Percentiles rank a stretch among this genome's conserved stretches.
Evolutionary conservation across 2,888 invertebrate genomes (phyloP).

Genomic region (Therioaphis trifolii): DNA sequence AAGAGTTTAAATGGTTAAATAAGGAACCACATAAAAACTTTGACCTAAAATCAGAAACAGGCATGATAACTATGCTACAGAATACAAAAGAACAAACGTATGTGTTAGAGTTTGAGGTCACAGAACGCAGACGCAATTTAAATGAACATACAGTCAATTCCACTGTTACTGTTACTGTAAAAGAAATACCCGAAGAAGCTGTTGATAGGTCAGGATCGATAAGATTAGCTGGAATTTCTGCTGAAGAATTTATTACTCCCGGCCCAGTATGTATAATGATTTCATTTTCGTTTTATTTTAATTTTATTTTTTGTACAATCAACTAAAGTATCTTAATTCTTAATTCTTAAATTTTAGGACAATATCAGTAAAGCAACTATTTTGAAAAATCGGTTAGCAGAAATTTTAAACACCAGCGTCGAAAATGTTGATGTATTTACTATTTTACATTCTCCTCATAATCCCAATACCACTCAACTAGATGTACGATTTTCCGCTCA

Average conservation of each 20-base stretch:
- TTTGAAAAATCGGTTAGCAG: slow-evolving; percentile 75
- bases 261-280: slow-evolving; percentile 66
- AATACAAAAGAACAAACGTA: slow-evolving; percentile 83
- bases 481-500: slow-evolving; percentile 94
- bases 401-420: slow-evolving; percentile 80
- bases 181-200: slow-evolving; percentile 89
- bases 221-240: slow-evolving; percentile 82
- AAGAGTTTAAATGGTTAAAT: slow-evolving; percentile 81
- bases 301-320: background rate
- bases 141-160: slow-evolving; percentile 80
- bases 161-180: slow-evolving; percentile 86
- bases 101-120: slow-evolving; percentile 79
- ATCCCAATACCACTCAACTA: slow-evolving; percentile 72
- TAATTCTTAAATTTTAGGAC: slow-evolving; percentile 68
- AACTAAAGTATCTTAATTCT: background rate
- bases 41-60: slow-evolving; percentile 79
- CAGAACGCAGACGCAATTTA: slow-evolving; percentile 76
- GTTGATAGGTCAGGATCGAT: slow-evolving; percentile 93
- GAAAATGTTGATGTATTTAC: slow-evolving; percentile 95
- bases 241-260: slow-evolving; percentile 85
- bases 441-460: slow-evolving; percentile 78
- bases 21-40: slow-evolving; percentile 75
- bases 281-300: no score
- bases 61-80: slow-evolving; percentile 88
- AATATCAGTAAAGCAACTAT: slow-evolving; percentile 80